These are phyloP conservation scores for Andrena chrysosceles DNA, from an alignment of 2,888 invertebrate genomes.

Conservation along the genomic window DNA sequence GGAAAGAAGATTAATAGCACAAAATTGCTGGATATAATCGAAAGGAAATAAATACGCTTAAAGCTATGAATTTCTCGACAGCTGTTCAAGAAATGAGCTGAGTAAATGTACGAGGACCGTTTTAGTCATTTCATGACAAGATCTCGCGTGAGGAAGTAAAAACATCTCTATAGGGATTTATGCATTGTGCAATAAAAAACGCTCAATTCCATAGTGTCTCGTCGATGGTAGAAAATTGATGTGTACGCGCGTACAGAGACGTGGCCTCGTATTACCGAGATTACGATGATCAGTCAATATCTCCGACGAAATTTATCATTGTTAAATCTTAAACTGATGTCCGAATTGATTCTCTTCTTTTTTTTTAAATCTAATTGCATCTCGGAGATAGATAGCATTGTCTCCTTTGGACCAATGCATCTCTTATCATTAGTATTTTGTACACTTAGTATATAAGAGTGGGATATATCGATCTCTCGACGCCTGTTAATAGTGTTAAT, in stretches of 20 bases:
- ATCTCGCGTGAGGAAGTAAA: constrained; percentile 71
- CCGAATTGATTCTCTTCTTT: constrained; percentile 37
- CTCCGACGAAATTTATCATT: constrained; percentile 42
- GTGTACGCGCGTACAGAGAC: constrained; percentile 63
- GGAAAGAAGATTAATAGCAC: constrained; percentile 15
- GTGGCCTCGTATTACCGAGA: constrained; percentile 59
- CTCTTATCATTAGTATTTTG: constrained; percentile 48
- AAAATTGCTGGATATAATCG: constrained; percentile 7
- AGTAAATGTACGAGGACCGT: constrained; percentile 74
- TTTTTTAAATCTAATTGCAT: constrained; percentile 54
- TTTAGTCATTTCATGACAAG: constrained; percentile 83
- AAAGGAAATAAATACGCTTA: constrained; percentile 63
- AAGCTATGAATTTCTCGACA: constrained; percentile 61
- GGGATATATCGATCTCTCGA: constrained; percentile 44
- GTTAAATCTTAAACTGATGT: constrained; percentile 41
- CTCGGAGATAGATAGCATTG: constrained; percentile 38
- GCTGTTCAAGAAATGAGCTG: constrained; percentile 62
- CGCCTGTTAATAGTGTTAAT: constrained; percentile 29
- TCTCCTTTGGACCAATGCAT: constrained; percentile 40
- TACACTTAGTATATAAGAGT: constrained; percentile 46
- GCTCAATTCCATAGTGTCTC: constrained; percentile 79
- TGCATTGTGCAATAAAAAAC: constrained; percentile 76
- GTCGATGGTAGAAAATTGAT: constrained; percentile 78
- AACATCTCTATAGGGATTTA: constrained; percentile 70
- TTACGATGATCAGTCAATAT: constrained; percentile 60